Evolutionary conservation across 2,797 vertebrate genomes (phyloP).

Genomic region (Oreonectes daqikongensis): DNA sequence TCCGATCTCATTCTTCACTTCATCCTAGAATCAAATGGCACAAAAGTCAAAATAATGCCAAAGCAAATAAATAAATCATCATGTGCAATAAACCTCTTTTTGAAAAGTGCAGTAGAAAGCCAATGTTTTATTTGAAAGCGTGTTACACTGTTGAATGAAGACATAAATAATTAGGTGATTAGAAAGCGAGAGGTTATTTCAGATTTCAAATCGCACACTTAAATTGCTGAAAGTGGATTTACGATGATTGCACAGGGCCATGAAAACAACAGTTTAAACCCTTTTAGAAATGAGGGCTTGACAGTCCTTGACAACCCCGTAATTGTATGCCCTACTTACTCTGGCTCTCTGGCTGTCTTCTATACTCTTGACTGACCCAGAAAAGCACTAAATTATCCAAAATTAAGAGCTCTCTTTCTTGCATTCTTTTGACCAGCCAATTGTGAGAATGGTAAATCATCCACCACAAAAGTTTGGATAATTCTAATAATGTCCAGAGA

Average conservation of each 20-base stretch:
- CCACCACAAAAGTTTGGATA: neutral
- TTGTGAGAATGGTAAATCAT: neutral
- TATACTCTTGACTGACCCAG: constrained; percentile 27
- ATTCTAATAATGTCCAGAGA: neutral
- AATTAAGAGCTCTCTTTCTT: neutral
- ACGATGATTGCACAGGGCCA: neutral
- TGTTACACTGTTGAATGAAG: constrained; percentile 5
- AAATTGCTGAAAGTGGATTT: constrained; percentile 20
- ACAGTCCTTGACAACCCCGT: constrained; percentile 28
- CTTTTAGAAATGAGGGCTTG: constrained; percentile 6
- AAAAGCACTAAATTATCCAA: constrained; percentile 31
- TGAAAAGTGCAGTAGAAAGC: neutral
- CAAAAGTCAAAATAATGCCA: neutral
- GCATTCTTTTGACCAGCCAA: neutral
- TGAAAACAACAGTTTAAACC: constrained; percentile 16
- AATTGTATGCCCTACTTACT: constrained; percentile 32
- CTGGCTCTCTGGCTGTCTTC: neutral
- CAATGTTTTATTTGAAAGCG: constrained; percentile 11
- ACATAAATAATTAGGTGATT: constrained; percentile 16
- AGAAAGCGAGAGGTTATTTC: constrained; percentile 6
- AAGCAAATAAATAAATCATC: neutral
- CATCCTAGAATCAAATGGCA: constrained; percentile 73
- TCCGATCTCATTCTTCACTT: constrained; percentile 87
- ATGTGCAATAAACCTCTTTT: neutral
- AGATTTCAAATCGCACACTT: constrained; percentile 3